Evolutionary conservation across 2,797 vertebrate species (phyloP).

Genomic region (Mormyrops attenuatus): DNA sequence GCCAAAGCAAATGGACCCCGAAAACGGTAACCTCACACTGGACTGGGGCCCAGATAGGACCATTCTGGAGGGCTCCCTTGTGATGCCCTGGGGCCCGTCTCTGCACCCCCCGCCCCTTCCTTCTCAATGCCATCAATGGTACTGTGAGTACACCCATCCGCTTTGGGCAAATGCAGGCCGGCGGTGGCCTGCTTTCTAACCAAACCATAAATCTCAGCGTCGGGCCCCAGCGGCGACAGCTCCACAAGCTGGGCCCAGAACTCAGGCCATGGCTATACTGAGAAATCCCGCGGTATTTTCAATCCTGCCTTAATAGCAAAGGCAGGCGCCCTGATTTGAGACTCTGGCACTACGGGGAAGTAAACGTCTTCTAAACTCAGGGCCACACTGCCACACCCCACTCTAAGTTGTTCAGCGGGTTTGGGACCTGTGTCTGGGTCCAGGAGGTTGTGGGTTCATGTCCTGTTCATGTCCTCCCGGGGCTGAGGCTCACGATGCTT

Average conservation of each 20-base stretch:
- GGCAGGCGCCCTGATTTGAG: background rate
- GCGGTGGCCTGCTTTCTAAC: slow-evolving; percentile 24
- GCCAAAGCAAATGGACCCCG: slow-evolving; percentile 58
- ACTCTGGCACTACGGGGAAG: slow-evolving; percentile 25
- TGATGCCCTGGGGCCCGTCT: slow-evolving; percentile 14
- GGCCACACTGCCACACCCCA: background rate
- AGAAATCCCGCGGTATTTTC: slow-evolving; percentile 29
- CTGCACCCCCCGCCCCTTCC: background rate
- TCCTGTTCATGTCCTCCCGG: background rate
- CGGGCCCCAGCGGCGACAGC: slow-evolving; percentile 31
- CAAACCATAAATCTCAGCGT: slow-evolving; percentile 42
- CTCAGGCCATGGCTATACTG: slow-evolving; percentile 39
- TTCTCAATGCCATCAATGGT: slow-evolving; percentile 1
- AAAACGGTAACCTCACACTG: slow-evolving; percentile 40
- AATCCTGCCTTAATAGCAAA: slow-evolving; percentile 27
- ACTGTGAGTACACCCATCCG: background rate
- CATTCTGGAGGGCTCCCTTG: slow-evolving; percentile 30
- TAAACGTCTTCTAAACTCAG: slow-evolving; percentile 22
- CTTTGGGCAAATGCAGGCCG: background rate
- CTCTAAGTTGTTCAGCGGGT: slow-evolving; percentile 7
- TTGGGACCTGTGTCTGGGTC: background rate
- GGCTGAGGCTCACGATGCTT: slow-evolving; percentile 30
- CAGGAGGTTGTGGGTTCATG: background rate
- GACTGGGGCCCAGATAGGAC: slow-evolving; percentile 30
- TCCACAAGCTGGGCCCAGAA: slow-evolving; percentile 26